phyloP scores from a whole-genome alignment of 2,113 vertebrate genomes.

The Uria aalge region DNA sequence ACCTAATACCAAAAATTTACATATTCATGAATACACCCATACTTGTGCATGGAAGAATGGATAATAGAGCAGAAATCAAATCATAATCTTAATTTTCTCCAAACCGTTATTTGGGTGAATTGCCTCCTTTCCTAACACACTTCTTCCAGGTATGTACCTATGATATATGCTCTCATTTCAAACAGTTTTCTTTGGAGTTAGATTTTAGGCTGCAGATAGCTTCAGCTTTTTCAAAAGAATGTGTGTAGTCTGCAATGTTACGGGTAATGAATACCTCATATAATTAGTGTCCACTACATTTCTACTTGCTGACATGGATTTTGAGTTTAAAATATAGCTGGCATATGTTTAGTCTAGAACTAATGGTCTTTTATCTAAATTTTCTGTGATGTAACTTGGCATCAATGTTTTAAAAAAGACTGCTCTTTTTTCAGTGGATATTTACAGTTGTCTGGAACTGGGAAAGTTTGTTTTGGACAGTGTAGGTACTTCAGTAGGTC shows the following conservation, averaged over 20 bases:
- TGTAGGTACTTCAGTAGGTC: not conserved
- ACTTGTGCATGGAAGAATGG: not conserved
- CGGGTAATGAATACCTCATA: not conserved
- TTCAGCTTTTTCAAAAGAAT: not conserved
- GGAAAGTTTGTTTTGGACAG: conserved; percentile 10
- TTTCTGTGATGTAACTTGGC: conserved; percentile 47
- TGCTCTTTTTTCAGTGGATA: not conserved
- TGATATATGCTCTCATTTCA: not conserved
- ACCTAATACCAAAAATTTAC: not conserved
- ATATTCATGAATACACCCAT: conserved; percentile 24
- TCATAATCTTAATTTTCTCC: not conserved
- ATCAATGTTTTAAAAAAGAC: not conserved
- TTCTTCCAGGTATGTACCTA: not conserved
- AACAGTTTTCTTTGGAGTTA: not conserved
- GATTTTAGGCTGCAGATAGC: not conserved
- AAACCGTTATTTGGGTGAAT: not conserved
- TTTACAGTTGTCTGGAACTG: conserved; percentile 23
- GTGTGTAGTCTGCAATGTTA: not conserved
- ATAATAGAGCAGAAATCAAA: not conserved
- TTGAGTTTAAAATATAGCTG: conserved; percentile 33
- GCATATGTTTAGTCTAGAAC: conserved; percentile 39
- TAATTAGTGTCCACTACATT: conserved; percentile 26
- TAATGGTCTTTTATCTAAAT: conserved; percentile 35
- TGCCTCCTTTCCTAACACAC: not conserved
- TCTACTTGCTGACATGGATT: conserved; percentile 31